Base-by-base conservation (phyloP, 2,888 invertebrate species). In the Melipona bicolor region DNA sequence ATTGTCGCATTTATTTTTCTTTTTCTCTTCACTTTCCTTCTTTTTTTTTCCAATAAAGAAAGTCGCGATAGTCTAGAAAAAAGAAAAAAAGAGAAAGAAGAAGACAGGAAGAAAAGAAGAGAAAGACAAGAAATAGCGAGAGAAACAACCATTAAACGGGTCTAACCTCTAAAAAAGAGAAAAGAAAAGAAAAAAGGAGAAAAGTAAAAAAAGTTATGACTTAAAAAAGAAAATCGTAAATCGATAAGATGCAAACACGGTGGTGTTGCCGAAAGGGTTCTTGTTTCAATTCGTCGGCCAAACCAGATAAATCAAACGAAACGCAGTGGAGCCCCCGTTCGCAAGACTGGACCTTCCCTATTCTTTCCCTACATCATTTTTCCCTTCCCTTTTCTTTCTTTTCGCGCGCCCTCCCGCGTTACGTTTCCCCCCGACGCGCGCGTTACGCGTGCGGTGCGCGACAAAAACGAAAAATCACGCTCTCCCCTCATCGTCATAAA, bases 1-100 rank as follows among this genome's bases (percentile, higher is more conserved):
- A 91, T 92, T 92, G 92, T 91, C 92, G 91, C 90, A 88, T 90
- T 89, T 32, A 32, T 4, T 32, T 32, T 32, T 32, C 32, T 32
- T 77, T 87, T 85, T 61, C 15, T 24, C n/a, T 61, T 19, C 19
- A n/a, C n/a, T 56, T 56, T 56, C 5, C 36, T 90, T 89, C 80
- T 86, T 84, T 52, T 4, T 61, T 32, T 61, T 27, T 27, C 85
- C 82, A 54, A 87, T 84, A n/a, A n/a, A n/a, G n/a, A n/a, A n/a
- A n/a, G 83, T 91, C 88, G 81, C 90, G 86, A 88, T 80, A 85
- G 75, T 86, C 83, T n/a, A 59, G 24, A 59, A 5, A 21, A 61
- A 17, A 61, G 27, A 19, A 9, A 9, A 9, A 61, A 17, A 9
- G 61, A 24, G 19, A 24, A 61, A 81, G 32, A 17, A 50, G 24